These are phyloP conservation scores for Drosophila prostipennis DNA, from an alignment of 2,888 invertebrate genomes.

Conservation along the genomic window DNA sequence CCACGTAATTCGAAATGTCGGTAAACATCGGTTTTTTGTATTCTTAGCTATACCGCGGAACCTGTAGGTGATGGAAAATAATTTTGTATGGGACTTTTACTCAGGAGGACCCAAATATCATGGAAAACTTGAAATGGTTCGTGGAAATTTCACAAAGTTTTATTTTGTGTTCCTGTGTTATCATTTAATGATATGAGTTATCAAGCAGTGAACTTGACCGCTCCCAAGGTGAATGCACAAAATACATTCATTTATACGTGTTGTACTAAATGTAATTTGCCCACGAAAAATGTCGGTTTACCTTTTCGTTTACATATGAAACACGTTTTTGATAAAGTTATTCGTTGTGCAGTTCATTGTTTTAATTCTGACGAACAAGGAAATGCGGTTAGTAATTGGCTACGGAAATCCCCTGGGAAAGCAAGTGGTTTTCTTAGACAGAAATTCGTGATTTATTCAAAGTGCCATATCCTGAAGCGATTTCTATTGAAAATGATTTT, in stretches of 20 bases:
- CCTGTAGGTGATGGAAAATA: no score
- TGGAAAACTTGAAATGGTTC: no score
- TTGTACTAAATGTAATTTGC: slow-evolving; percentile 21
- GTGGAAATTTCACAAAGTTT: no score
- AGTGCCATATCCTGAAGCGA: slow-evolving; percentile 7
- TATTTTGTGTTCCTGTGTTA: no score
- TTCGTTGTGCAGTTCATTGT: slow-evolving; percentile 23
- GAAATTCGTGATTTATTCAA: background rate
- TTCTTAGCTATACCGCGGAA: no score
- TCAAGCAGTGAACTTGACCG: slow-evolving; percentile 31
- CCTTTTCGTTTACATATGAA: slow-evolving; percentile 20
- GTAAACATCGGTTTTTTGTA: no score
- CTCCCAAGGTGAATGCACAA: slow-evolving; percentile 31
- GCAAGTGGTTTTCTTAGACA: background rate
- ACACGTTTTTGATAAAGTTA: slow-evolving; percentile 33
- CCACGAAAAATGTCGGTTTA: slow-evolving; percentile 24
- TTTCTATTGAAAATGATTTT: slow-evolving; percentile 3
- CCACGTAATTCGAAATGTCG: no score
- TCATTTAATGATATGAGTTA: slow-evolving; percentile 20
- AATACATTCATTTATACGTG: background rate
- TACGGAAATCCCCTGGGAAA: slow-evolving; percentile 20
- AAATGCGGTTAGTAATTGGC: slow-evolving; percentile 32
- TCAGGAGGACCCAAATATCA: no score
- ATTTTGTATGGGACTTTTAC: no score
- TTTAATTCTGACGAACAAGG: slow-evolving; percentile 36